phyloP scores from a whole-genome alignment of 2,113 vertebrate genomes.

The Callospermophilus lateralis region DNA sequence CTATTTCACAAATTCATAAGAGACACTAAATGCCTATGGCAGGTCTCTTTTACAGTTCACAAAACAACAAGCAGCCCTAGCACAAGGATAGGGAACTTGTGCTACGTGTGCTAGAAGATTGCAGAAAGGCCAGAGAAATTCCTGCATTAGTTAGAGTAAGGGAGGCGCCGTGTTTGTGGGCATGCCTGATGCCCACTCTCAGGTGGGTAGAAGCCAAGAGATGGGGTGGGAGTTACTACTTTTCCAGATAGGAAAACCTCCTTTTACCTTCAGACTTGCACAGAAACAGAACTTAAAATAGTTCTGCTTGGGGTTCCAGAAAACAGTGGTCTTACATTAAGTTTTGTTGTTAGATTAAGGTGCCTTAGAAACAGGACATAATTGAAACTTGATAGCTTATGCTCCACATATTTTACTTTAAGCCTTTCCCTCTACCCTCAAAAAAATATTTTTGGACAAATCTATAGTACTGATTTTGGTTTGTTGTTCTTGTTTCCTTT shows the following conservation, averaged over 20 bases:
- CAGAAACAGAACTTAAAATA: not conserved
- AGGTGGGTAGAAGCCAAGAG: not conserved
- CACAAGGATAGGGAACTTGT: too few species aligned
- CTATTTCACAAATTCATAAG: constrained; percentile 13
- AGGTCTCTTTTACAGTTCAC: not conserved
- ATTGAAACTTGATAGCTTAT: not conserved
- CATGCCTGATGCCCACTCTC: rapidly evolving
- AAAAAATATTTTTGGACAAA: not conserved
- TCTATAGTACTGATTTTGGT: not conserved
- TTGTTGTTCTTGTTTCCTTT: not conserved
- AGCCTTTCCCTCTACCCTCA: not conserved
- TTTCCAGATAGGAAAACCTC: not conserved
- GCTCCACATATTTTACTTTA: not conserved
- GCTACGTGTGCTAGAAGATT: not conserved
- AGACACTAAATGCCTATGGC: not conserved
- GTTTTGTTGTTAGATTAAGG: not conserved
- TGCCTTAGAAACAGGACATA: not conserved
- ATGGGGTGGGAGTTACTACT: not conserved
- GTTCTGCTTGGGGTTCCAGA: not conserved
- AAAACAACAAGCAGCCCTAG: not conserved
- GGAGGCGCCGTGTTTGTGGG: not conserved
- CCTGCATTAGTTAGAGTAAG: not conserved
- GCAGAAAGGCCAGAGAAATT: not conserved
- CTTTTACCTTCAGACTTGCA: not conserved
- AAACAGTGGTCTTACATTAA: not conserved